These are phyloP conservation scores for Lagenorhynchus albirostris DNA, from an alignment of 2,113 vertebrate species.

Conservation along the genomic window DNA sequence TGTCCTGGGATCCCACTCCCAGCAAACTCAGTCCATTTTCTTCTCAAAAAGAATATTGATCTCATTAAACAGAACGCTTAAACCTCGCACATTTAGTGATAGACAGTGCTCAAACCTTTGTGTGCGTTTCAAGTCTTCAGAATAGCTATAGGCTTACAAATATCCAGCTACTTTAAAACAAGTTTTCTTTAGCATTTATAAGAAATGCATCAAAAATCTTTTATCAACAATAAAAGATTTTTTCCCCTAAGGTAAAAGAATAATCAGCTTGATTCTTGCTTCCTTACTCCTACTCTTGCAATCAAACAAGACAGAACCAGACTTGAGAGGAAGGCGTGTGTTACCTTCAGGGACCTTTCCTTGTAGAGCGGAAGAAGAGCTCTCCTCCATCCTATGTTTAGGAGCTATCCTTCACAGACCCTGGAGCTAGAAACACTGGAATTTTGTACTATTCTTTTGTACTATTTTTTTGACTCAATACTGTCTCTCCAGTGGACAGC, in stretches of 20 bases:
- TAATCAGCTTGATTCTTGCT: constrained; percentile 18
- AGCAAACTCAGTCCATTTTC: neutral
- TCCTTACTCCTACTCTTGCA: neutral
- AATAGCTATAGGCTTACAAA: constrained; percentile 53
- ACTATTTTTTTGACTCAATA: neutral
- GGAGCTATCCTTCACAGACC: neutral
- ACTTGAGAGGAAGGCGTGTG: neutral
- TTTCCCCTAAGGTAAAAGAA: constrained; percentile 34
- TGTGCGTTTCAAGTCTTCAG: neutral
- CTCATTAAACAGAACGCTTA: constrained; percentile 13
- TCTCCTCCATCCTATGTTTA: neutral
- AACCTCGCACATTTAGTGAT: neutral
- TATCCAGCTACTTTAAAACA: constrained; percentile 45
- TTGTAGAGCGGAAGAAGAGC: neutral
- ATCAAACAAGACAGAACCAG: constrained; percentile 31
- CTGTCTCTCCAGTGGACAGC: neutral
- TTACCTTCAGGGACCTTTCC: neutral
- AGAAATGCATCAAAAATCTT: constrained; percentile 57
- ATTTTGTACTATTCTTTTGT: neutral
- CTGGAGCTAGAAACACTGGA: neutral
- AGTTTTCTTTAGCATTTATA: constrained; percentile 46
- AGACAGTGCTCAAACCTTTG: neutral
- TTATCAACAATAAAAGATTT: constrained; percentile 35
- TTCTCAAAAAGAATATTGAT: neutral
- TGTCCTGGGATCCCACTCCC: neutral